phyloP scores from a whole-genome alignment of 2,797 vertebrate species.

The Peromyscus eremicus region DNA sequence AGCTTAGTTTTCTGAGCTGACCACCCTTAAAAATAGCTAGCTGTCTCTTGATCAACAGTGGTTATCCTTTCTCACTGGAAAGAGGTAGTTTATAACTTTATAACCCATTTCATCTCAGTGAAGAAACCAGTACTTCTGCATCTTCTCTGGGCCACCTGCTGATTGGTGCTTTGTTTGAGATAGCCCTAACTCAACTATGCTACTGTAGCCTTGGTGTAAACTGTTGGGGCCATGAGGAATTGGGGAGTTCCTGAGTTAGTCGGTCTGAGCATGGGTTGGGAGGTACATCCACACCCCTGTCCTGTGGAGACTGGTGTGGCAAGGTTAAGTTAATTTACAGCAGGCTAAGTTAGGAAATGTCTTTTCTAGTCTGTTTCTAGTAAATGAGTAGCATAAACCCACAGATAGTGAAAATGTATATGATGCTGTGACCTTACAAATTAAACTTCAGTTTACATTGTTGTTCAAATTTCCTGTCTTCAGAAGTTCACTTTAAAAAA shows the following conservation, averaged over 20 bases:
- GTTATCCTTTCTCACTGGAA: constrained; percentile 10
- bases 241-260: neutral
- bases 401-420: constrained; percentile 7
- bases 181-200: neutral
- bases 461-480: constrained; percentile 45
- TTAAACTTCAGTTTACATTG: constrained; percentile 10
- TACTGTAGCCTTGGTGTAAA: neutral
- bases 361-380: constrained; percentile 32
- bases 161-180: constrained; percentile 9
- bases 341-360: neutral
- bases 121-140: constrained; percentile 14
- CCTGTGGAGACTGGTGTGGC: neutral
- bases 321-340: neutral
- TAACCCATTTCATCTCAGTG: neutral
- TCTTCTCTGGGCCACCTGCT: constrained; percentile 13
- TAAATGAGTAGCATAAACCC: constrained; percentile 12
- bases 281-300: neutral
- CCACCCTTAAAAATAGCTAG: neutral
- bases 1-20: neutral
- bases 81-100: neutral
- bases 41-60: neutral
- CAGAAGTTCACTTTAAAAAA: neutral
- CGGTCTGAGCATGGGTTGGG: neutral
- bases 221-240: neutral
- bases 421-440: neutral